phyloP scores from a whole-genome alignment of 1,140 invertebrate genomes.

The Heterodera carotae region DNA sequence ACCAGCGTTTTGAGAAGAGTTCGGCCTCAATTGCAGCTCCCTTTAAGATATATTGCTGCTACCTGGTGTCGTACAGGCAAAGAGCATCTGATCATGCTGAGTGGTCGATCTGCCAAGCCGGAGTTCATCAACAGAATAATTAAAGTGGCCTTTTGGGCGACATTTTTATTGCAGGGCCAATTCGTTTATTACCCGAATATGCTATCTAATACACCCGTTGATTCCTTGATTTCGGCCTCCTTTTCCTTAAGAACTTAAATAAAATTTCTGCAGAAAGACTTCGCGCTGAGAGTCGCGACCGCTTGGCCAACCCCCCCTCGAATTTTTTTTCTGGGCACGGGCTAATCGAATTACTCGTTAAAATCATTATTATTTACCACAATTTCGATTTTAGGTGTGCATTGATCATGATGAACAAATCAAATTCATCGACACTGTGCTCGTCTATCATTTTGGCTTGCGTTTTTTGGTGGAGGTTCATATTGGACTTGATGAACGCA shows the following conservation, averaged over 20 bases:
- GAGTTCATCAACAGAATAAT: slow-evolving; percentile 65
- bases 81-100: slow-evolving; percentile 58
- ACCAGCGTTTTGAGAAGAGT: too few relatives aligned
- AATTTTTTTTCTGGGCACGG: too few relatives aligned
- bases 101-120: slow-evolving; percentile 56
- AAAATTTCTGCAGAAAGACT: too few relatives aligned
- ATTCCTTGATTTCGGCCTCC: too few relatives aligned
- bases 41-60: slow-evolving; percentile 40
- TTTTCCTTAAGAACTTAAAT: too few relatives aligned
- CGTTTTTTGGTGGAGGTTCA: slow-evolving; percentile 63
- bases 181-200: too few relatives aligned
- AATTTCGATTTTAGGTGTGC: slow-evolving; percentile 47
- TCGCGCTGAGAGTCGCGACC: too few relatives aligned
- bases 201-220: too few relatives aligned
- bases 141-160: slow-evolving; percentile 51
- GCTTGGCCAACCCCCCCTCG: too few relatives aligned
- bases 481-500: slow-evolving; percentile 63
- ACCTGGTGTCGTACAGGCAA: slow-evolving; percentile 59
- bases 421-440: slow-evolving; percentile 67
- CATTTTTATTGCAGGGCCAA: too few relatives aligned
- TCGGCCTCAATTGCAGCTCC: too few relatives aligned
- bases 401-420: slow-evolving; percentile 66
- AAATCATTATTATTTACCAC: background rate
- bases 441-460: slow-evolving; percentile 69
- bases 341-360: background rate